phyloP scores from a whole-genome alignment of 1,140 invertebrate species.

The Pachyrhynchus sulphureomaculatus region DNA sequence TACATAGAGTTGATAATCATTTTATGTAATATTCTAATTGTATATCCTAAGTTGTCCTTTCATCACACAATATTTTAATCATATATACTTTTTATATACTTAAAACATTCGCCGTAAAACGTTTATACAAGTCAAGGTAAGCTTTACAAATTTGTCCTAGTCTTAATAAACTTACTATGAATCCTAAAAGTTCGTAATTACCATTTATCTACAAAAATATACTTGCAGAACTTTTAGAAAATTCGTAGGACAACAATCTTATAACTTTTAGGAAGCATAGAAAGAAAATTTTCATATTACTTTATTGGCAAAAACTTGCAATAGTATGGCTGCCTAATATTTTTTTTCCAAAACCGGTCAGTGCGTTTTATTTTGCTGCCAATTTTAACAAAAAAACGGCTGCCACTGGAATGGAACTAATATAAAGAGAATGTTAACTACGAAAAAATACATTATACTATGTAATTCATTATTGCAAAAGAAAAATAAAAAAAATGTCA shows the following conservation, averaged over 20 bases:
- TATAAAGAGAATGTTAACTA: constrained; percentile 1
- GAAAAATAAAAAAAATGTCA: constrained; percentile 11
- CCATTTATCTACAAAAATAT: constrained; percentile 46
- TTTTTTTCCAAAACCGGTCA: constrained; percentile 26
- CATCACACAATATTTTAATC: constrained; percentile 52
- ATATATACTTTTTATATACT: constrained; percentile 50
- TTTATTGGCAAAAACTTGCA: constrained; percentile 34
- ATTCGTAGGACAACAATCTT: constrained; percentile 37
- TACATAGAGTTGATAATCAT: constrained; percentile 54
- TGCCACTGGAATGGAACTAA: constrained; percentile 41
- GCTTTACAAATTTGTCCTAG: constrained; percentile 46
- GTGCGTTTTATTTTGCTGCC: constrained; percentile 33
- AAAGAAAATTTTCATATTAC: constrained; percentile 26
- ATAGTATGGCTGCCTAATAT: constrained; percentile 28
- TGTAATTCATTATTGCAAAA: constrained; percentile 29
- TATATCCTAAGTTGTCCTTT: constrained; percentile 51
- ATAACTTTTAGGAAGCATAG: constrained; percentile 32
- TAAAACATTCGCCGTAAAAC: constrained; percentile 51
- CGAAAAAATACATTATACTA: constrained; percentile 14
- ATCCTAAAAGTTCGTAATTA: constrained; percentile 33
- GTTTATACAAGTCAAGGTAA: constrained; percentile 47
- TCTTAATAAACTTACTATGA: constrained; percentile 7
- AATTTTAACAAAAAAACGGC: constrained; percentile 27
- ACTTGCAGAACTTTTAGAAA: constrained; percentile 42
- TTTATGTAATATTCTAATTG: constrained; percentile 50